These are phyloP conservation scores for Myripristis murdjan DNA, from an alignment of 2,797 vertebrate species.

Conservation along the genomic window DNA sequence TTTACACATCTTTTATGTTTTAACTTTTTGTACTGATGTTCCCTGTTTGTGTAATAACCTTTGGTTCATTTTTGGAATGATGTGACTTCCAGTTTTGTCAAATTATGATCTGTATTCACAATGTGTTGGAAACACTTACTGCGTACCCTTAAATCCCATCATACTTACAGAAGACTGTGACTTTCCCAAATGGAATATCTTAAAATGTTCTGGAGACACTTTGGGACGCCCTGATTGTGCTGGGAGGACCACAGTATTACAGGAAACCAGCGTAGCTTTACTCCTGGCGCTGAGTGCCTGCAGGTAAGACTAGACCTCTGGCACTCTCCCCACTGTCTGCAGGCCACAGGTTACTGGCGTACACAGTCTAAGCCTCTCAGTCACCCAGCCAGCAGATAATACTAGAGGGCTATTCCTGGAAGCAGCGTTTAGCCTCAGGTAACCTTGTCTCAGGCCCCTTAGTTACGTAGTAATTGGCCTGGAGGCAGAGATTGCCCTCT, in stretches of 20 bases:
- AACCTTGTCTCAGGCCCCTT: slow-evolving; percentile 53
- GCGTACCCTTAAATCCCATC: not conserved
- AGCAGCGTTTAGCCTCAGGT: slow-evolving; percentile 60
- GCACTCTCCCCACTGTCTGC: slow-evolving; percentile 47
- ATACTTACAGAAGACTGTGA: not conserved
- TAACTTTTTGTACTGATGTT: too few species aligned
- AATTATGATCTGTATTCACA: too few species aligned
- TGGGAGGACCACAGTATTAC: not conserved
- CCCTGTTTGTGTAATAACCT: too few species aligned
- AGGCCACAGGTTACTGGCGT: slow-evolving; percentile 49
- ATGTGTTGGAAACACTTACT: too few species aligned
- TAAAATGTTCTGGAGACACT: not conserved
- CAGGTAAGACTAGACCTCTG: slow-evolving; percentile 46
- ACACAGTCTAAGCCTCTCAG: slow-evolving; percentile 56
- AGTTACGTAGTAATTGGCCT: slow-evolving; percentile 59
- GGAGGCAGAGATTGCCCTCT: slow-evolving; percentile 41
- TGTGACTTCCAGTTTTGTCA: too few species aligned
- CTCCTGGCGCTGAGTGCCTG: not conserved
- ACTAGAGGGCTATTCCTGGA: slow-evolving; percentile 65
- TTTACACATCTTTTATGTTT: too few species aligned
- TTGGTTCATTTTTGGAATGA: too few species aligned
- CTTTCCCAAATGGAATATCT: not conserved
- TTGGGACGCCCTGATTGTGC: not conserved
- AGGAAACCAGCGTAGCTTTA: not conserved
- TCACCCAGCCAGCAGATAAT: slow-evolving; percentile 56